Base-by-base conservation (phyloP, 2,888 invertebrate genomes). In the Scaptomyza cyrtandrae region DNA sequence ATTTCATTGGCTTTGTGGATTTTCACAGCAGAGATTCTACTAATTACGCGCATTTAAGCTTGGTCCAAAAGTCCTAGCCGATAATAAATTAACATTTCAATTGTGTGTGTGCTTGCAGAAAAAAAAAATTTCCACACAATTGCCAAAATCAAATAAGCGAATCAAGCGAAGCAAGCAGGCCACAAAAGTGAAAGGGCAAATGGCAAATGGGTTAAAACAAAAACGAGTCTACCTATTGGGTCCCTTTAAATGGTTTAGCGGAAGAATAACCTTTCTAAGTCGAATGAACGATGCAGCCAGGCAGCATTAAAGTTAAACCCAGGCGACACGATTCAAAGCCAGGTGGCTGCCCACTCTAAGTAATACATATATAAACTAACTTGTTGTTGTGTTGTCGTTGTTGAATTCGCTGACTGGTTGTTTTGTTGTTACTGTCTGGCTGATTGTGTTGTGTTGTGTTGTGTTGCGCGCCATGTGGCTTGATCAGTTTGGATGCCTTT, bases 211-310 rank as follows among this genome's bases (percentile, higher is more conserved):
- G 39, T 16, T 3, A 14, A 39, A 16, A 39, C 55, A 14, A 19
- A 49, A 57, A 24, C 49, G 55, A 56, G 11, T 73, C 53, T 73
- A 49, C 44, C 29, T 31, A 37, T 13, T 56, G 52, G 41, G 68
- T 72, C 86, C 89, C 86, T 86, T 82, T 82, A 87, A 87, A 85
- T 85, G 75, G 89, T 78, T 85, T 78, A 73, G 82, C 89, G 86
- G 87, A 88, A 88, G 87, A 88, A 85, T 86, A 88, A 86, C 86
- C 86, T 86, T 86, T 86, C 82, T 84, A 74, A 88, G 86, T 50
- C 33, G 49, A 49, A 19, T n/a, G 13, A 48, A 11, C 45, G 27
- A 45, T 10, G 45, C 68, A 19, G 19, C 19, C 80, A 66, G 63
- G 2, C 9, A 29, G 33, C 58, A 55, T 52, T 75, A 58, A 64